These are phyloP conservation scores for Doryteuthis pealeii DNA, from an alignment of 1,140 invertebrate genomes.

Conservation along the genomic window DNA sequence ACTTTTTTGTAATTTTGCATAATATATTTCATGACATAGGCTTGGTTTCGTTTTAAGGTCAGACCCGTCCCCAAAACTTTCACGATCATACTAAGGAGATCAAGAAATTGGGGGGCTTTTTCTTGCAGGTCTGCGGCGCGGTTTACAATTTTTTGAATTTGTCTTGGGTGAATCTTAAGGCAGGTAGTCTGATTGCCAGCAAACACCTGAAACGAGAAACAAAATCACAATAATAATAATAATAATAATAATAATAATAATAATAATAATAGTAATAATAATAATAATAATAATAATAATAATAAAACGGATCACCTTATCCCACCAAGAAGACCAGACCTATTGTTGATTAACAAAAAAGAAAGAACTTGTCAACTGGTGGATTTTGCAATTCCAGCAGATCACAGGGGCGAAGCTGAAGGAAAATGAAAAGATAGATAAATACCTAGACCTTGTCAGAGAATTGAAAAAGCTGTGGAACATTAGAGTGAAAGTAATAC, in stretches of 20 bases:
- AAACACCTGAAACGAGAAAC: slow-evolving; percentile 46
- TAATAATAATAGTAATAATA: neutral
- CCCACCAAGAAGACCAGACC: too few relatives aligned
- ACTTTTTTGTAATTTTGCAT: slow-evolving; percentile 60
- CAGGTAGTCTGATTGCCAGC: slow-evolving; percentile 59
- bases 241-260: neutral
- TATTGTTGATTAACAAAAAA: too few relatives aligned
- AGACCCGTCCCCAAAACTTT: slow-evolving; percentile 57
- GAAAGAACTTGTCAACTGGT: too few relatives aligned
- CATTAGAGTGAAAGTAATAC: too few relatives aligned
- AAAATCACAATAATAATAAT: neutral
- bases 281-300: slow-evolving; percentile 4
- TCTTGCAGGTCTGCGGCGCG: slow-evolving; percentile 52
- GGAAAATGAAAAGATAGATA: too few relatives aligned
- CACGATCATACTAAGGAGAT: slow-evolving; percentile 57
- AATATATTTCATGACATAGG: slow-evolving; percentile 60
- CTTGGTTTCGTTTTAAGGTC: slow-evolving; percentile 58
- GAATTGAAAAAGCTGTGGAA: too few relatives aligned
- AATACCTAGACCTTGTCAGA: too few relatives aligned
- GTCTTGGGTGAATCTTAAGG: slow-evolving; percentile 55
- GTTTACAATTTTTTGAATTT: slow-evolving; percentile 58
- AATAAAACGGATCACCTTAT: too few relatives aligned
- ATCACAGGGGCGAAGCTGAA: too few relatives aligned
- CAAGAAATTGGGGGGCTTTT: slow-evolving; percentile 56
- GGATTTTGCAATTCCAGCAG: too few relatives aligned